Conservation (phyloP, 2,113 vertebrate genomes). For the Pheucticus melanocephalus region DNA sequence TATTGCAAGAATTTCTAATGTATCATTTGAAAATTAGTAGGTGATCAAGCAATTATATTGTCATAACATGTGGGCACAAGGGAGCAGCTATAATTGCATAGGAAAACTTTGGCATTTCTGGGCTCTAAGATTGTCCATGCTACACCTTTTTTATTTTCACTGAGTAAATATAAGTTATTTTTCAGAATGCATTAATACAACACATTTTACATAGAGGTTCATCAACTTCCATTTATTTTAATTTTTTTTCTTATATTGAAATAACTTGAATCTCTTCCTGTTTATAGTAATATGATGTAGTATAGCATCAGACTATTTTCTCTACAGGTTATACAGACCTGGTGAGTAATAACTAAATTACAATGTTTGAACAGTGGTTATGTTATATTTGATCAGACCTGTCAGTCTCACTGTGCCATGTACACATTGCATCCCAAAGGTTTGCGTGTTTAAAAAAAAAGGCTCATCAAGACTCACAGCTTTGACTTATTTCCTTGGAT, state of each 20-base stretch:
- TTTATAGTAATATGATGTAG: background rate
- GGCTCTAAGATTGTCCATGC: background rate
- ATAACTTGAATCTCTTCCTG: background rate
- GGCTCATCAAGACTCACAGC: background rate
- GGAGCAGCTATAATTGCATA: background rate
- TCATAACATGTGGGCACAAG: background rate
- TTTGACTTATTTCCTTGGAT: slow-evolving; percentile 1
- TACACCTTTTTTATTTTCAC: background rate
- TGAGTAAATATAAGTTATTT: background rate
- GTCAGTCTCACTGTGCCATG: background rate
- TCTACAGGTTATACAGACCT: background rate
- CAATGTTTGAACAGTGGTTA: background rate
- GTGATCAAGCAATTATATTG: background rate
- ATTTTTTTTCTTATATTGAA: background rate
- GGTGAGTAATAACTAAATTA: background rate
- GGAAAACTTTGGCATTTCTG: background rate
- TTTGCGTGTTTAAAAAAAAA: background rate
- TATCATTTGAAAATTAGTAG: background rate
- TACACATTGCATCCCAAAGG: background rate
- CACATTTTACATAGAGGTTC: background rate
- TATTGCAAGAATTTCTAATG: background rate
- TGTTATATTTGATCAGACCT: slow-evolving; percentile 10
- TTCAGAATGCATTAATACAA: background rate
- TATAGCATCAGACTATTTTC: background rate
- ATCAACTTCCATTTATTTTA: background rate